A percentile compares a stretch with the other conserved stretches of the same genome.
Evolutionary conservation across 2,113 vertebrate genomes (phyloP).

Genomic region (Cyanoderma ruficeps): DNA sequence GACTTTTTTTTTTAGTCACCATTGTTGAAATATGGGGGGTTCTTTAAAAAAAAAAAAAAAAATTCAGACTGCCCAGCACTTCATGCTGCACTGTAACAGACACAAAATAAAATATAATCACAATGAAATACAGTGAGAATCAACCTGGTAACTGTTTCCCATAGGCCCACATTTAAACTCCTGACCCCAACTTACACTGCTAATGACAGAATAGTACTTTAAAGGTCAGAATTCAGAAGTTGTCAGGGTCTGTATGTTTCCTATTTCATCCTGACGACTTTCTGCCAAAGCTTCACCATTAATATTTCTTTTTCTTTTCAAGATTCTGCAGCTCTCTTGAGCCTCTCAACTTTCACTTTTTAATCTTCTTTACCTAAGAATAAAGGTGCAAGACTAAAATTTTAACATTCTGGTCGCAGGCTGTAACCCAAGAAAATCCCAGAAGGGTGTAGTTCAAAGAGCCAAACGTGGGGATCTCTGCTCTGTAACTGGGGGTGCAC

Average conservation of each 20-base stretch:
- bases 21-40: background rate
- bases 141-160: background rate
- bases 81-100: background rate
- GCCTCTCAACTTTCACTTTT: background rate
- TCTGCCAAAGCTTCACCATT: background rate
- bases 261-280: background rate
- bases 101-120: background rate
- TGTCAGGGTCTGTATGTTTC: background rate
- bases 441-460: background rate
- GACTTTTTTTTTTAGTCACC: background rate
- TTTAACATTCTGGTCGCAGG: background rate
- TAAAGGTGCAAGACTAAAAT: background rate
- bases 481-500: background rate
- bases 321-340: background rate
- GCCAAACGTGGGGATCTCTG: background rate
- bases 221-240: conserved; percentile 6
- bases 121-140: background rate
- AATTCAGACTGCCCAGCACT: background rate
- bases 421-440: background rate
- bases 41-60: background rate
- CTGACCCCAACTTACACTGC: background rate
- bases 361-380: background rate
- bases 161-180: background rate
- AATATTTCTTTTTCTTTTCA: background rate
- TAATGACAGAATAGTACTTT: background rate